These are phyloP conservation scores for Ptilodon capucinus DNA, from an alignment of 2,888 invertebrate species.

Conservation along the genomic window DNA sequence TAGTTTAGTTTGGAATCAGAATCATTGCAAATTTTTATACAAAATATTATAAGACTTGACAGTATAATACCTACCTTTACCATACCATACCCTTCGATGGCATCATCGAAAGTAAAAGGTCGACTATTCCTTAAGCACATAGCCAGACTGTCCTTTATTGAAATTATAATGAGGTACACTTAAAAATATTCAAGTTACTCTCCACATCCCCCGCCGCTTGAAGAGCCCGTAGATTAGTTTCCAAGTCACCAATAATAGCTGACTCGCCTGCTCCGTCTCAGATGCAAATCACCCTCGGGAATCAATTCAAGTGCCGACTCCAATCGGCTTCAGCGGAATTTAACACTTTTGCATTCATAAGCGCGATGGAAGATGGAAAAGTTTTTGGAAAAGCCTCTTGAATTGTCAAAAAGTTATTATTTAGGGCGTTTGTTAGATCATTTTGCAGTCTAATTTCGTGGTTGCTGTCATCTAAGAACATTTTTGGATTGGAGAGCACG, in stretches of 20 bases:
- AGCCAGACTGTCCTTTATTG: not conserved
- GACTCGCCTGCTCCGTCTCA: conserved; percentile 16
- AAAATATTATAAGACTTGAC: too few species aligned
- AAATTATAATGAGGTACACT: conserved; percentile 1
- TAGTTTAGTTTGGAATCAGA: too few species aligned
- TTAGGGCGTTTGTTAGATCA: not conserved
- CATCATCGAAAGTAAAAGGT: not conserved
- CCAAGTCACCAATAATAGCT: conserved; percentile 10
- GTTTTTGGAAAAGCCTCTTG: conserved; percentile 1
- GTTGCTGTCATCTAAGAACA: too few species aligned
- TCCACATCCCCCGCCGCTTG: not conserved
- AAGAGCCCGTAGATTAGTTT: conserved; percentile 1
- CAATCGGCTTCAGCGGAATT: conserved; percentile 7
- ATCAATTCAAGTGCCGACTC: conserved; percentile 16
- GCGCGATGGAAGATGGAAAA: conserved; percentile 4
- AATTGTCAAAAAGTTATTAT: not conserved
- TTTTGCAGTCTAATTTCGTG: not conserved
- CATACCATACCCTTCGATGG: too few species aligned
- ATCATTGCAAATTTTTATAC: too few species aligned
- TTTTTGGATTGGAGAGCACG: too few species aligned
- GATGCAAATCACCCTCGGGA: conserved; percentile 19
- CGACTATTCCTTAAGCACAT: not conserved
- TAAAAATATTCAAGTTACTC: conserved; percentile 2
- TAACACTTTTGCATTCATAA: conserved; percentile 7
- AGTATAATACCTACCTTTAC: too few species aligned